These are phyloP conservation scores for Boleophthalmus pectinirostris DNA, from an alignment of 2,113 vertebrate species.

Conservation along the genomic window DNA sequence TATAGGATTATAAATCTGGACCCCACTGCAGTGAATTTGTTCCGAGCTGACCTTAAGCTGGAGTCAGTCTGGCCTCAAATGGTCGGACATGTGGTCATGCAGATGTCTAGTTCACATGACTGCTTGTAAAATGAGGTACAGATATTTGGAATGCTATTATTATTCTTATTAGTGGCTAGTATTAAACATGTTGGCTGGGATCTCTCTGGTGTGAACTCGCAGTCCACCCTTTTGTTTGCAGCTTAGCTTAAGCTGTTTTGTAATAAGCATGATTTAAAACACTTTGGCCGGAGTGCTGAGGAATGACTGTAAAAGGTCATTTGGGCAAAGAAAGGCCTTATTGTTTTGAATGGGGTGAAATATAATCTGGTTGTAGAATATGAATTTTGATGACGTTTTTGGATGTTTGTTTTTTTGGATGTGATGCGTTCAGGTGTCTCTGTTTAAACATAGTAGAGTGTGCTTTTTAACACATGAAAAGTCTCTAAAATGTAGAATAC, in stretches of 20 bases:
- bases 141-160: not conserved
- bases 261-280: constrained; percentile 9
- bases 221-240: not conserved
- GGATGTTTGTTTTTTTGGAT: constrained; percentile 43
- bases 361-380: constrained; percentile 32
- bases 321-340: not conserved
- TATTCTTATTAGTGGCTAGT: not conserved
- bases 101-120: constrained; percentile 1
- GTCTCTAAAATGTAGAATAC: constrained; percentile 52
- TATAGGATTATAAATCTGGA: not conserved
- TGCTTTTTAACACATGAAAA: constrained; percentile 65
- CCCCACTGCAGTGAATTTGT: not conserved
- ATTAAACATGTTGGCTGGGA: not conserved
- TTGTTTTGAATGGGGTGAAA: constrained; percentile 12
- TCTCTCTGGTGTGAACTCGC: not conserved
- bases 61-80: not conserved
- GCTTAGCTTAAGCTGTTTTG: constrained; percentile 11
- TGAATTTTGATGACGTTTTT: constrained; percentile 17
- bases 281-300: constrained; percentile 19
- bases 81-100: constrained; percentile 3
- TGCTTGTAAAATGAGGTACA: not conserved
- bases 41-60: not conserved
- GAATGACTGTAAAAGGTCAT: constrained; percentile 11
- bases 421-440: constrained; percentile 71
- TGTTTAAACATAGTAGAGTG: constrained; percentile 67